Conservation (phyloP, 2,888 invertebrate species). For the Cylloceria caligata region DNA sequence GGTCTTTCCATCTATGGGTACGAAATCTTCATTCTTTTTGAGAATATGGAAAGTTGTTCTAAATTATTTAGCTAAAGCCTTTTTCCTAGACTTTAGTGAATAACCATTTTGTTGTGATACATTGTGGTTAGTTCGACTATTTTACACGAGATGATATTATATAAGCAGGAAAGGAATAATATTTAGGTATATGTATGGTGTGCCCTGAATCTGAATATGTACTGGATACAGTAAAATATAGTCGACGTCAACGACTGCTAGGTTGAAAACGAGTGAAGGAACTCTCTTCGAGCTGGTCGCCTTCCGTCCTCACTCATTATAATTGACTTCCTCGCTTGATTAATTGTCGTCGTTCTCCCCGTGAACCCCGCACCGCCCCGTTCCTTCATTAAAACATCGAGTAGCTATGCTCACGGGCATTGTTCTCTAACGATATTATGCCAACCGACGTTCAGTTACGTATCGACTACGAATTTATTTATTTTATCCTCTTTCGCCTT, state of each 20-base stretch:
- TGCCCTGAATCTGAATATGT: constrained; percentile 30
- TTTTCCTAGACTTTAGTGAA: no score
- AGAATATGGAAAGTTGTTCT: neutral
- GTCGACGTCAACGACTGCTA: constrained; percentile 33
- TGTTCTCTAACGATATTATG: constrained; percentile 53
- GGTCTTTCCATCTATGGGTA: constrained; percentile 26
- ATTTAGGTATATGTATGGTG: neutral
- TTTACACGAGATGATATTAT: neutral
- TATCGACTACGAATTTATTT: constrained; percentile 37
- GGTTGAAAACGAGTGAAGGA: constrained; percentile 61
- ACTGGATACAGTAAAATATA: constrained; percentile 43
- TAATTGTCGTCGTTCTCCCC: constrained; percentile 72
- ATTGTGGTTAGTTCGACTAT: neutral
- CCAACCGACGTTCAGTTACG: constrained; percentile 37
- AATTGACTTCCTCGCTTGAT: constrained; percentile 78
- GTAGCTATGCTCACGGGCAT: constrained; percentile 60
- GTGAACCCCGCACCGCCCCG: constrained; percentile 7
- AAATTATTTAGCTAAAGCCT: no score
- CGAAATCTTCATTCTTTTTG: constrained; percentile 9
- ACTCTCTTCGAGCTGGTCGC: constrained; percentile 64
- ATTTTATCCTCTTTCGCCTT: neutral
- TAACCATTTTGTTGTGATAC: neutral
- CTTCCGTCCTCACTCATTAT: constrained; percentile 75
- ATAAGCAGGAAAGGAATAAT: constrained; percentile 2
- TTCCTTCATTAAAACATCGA: constrained; percentile 66